These are phyloP conservation scores for Mystacornis crossleyi DNA, from an alignment of 2,113 vertebrate species.

Conservation along the genomic window DNA sequence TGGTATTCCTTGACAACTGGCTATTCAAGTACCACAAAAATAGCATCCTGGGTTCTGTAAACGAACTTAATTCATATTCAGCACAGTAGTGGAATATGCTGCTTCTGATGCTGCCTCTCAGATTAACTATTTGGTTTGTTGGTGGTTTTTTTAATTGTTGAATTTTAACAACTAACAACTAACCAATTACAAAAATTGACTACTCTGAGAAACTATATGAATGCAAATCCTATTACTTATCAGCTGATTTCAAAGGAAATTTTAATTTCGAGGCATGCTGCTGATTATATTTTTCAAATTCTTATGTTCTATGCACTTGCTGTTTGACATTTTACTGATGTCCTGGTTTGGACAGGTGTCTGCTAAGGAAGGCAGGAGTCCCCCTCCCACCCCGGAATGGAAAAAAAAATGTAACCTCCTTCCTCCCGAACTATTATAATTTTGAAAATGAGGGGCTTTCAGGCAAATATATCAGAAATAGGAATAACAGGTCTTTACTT, in stretches of 20 bases:
- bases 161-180: not conserved
- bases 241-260: not conserved
- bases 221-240: not conserved
- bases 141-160: not conserved
- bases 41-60: not conserved
- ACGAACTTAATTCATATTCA: constrained; percentile 9
- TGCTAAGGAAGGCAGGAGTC: too few species aligned
- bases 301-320: not conserved
- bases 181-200: not conserved
- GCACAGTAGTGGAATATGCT: not conserved
- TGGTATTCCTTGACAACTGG: not conserved
- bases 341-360: too few species aligned
- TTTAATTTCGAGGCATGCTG: not conserved
- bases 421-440: too few species aligned
- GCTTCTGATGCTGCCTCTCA: not conserved
- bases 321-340: not conserved
- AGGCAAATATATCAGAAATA: too few species aligned
- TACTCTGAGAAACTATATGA: not conserved
- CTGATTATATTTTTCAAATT: not conserved
- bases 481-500: too few species aligned
- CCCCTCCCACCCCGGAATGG: too few species aligned
- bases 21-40: not conserved
- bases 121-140: not conserved
- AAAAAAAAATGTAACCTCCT: too few species aligned
- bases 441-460: too few species aligned